Base-by-base conservation (phyloP, 2,113 vertebrate species). In the Cisticola juncidis region DNA sequence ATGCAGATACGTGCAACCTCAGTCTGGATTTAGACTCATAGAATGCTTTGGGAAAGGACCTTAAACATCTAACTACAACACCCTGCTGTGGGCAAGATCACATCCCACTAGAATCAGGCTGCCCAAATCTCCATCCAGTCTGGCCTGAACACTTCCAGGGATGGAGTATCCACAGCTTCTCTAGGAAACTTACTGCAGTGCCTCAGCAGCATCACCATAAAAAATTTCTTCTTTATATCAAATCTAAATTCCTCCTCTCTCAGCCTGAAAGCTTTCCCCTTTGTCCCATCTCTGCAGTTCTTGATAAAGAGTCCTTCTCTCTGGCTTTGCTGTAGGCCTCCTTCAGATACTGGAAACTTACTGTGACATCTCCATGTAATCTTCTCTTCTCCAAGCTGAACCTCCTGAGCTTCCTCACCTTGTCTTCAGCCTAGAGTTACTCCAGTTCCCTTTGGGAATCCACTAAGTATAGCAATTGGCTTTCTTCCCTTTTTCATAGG, bases 1-100 rank as follows among this genome's bases (percentile, higher is more conserved):
- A 36, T 60, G 62, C 17, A 72, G 25, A 42, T 19, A 48, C 2
- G 12, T 0, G 0, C 3, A 1, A 16, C 6, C 5, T 74, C 29
- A 15, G 2, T 31, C 9, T 66, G 35, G 16, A 48, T 78, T 78
- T 73, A 29, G 44, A 44, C 29, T 9, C 12, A 51, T 9, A 44
- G 28, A 51, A 16, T 58, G 15, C 5, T 66, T 73, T n/a, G 28
- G 19, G 16, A 66, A 81, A 33, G 12, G 31, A 58, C 12, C 6
- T 50, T 50, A 50, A 36, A 57, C 12, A 23, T 11, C 14, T 44
- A 24, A 57, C 4, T 48, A 14, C 35, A 40, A 22, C 6, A 5
- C 8, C 13, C 9, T 48, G 3, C 42, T 31, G 7, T 36, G 36
- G 35, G 12, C 25, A 36, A 22, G 36, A 28, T 5, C 10, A 44